Evolutionary conservation across 2,797 vertebrate species (phyloP), one percentile per base, ranked within the genome.

Genomic region (Avahi laniger): DNA sequence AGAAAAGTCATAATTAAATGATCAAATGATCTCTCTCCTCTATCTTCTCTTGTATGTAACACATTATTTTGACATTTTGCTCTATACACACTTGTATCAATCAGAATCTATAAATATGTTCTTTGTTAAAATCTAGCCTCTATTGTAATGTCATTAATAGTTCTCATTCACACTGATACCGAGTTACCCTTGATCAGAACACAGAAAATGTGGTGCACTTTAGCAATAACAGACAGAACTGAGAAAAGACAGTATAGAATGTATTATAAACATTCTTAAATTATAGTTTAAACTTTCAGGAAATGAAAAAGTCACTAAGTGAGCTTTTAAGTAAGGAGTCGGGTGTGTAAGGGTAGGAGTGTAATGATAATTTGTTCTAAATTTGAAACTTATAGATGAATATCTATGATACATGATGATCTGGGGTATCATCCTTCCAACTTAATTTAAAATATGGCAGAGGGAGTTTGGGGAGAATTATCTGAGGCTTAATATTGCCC

Each of bases 251-350:
- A 79, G 33, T 33, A 28, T 2, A 17, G 50, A 30, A 26, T 63
- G 7, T 52, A 35, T 41, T 57, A 26, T 78, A 84, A 91, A 93
- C 35, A 85, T 76, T 63, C 57, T 65, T 72, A 79, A 88, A 54
- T 86, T 61, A 5, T 65, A 76, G 57, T 93, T 85, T 10, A 93
- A 96, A 15, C 30, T 73, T 76, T 57, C 22, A 83, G 67, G 33
- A 84, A 94, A 84, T 41, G 76, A 92, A 76, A 92, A 83, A 28
- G 48, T 92, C 72, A 43, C 50, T 13, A 35, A 65, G 38, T n/a
- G 22, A 88, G 18, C 5, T 69, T 93, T 84, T 95, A 84, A 90
- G 92, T 59, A 95, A 89, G 61, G 10, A 9, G 1, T 43, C 13
- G 4, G 2, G 15, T 33, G 17, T 33, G 5, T 59, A 12, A 28